Evolutionary conservation across 30 jellyfish, hydroid and myxozoan species (phyloP).

Genomic region (Cassiopea xamachana): DNA sequence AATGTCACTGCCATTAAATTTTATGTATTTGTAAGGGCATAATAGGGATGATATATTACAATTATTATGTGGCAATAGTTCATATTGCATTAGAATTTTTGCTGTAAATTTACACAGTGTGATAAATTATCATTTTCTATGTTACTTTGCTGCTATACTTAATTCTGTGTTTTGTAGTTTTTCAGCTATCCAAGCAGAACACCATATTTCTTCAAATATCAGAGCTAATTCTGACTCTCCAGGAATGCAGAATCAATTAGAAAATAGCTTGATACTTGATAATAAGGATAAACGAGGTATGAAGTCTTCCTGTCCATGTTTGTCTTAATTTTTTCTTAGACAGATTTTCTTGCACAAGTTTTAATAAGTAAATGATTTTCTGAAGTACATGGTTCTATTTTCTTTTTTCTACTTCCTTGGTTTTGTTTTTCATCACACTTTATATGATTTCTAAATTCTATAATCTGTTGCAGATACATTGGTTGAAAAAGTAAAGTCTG

Average conservation of each 20-base stretch:
- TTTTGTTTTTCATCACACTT: neutral
- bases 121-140: too few species aligned
- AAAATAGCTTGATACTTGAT: neutral
- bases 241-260: neutral
- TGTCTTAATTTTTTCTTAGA: too few species aligned
- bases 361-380: too few species aligned
- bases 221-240: neutral
- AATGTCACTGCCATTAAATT: too few species aligned
- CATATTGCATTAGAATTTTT: too few species aligned
- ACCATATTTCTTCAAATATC: neutral
- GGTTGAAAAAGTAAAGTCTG: constrained; percentile 69
- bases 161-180: neutral
- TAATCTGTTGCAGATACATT: constrained; percentile 3
- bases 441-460: neutral
- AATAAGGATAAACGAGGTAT: neutral
- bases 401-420: neutral
- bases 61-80: too few species aligned
- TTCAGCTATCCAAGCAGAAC: neutral
- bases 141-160: neutral
- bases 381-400: neutral
- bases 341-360: too few species aligned
- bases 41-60: too few species aligned
- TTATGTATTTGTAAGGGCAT: too few species aligned
- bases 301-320: too few species aligned
- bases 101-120: too few species aligned